Evolutionary conservation across 2,113 vertebrate genomes (phyloP).

Genomic region (Chaetodon trifascialis): DNA sequence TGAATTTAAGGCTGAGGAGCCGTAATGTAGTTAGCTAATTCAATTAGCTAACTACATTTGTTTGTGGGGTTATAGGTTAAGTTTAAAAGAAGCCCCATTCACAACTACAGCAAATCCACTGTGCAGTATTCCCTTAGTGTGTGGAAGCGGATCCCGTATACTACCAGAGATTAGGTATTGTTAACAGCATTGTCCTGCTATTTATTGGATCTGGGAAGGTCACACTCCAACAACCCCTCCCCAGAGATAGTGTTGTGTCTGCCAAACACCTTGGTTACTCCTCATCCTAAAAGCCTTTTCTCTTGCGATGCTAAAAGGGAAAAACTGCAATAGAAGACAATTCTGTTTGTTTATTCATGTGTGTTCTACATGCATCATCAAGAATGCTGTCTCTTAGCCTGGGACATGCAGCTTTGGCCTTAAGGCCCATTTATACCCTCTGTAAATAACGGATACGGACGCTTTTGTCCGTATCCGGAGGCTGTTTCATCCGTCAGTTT

Average conservation of each 20-base stretch:
- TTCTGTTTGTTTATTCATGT: background rate
- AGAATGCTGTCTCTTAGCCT: too few relatives aligned
- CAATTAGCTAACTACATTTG: background rate
- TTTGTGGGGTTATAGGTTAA: background rate
- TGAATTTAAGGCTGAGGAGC: background rate
- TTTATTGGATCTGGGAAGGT: background rate
- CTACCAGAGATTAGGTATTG: too few relatives aligned
- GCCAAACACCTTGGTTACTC: background rate
- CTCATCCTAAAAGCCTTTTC: background rate
- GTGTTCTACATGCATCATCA: background rate
- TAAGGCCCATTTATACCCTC: too few relatives aligned
- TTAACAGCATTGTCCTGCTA: too few relatives aligned
- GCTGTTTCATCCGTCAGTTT: too few relatives aligned
- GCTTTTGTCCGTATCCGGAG: too few relatives aligned
- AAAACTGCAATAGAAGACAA: background rate
- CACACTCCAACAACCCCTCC: background rate
- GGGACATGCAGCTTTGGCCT: too few relatives aligned
- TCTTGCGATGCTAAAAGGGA: background rate
- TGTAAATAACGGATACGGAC: too few relatives aligned
- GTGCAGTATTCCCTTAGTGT: too few relatives aligned
- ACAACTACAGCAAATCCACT: too few relatives aligned
- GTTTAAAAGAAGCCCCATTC: background rate
- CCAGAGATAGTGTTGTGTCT: background rate
- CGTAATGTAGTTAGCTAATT: background rate
- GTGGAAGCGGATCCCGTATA: too few relatives aligned